Evolutionary conservation across 2,113 vertebrate species (phyloP).

Genomic region (Protomyctophum bolini): DNA sequence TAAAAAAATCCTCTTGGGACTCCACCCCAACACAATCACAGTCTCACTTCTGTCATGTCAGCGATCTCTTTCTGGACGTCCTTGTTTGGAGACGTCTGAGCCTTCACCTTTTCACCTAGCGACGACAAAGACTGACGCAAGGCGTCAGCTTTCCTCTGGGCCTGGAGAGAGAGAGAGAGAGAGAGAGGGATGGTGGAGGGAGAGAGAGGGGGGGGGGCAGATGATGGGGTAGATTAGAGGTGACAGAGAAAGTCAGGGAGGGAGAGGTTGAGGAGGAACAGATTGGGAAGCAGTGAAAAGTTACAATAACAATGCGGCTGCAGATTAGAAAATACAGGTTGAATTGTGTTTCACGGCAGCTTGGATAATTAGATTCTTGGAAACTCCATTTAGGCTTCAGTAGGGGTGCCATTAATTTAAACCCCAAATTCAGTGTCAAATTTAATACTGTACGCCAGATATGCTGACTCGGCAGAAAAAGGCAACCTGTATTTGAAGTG

Average conservation of each 20-base stretch:
- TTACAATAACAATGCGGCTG: slow-evolving; percentile 27
- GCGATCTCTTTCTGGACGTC: slow-evolving; percentile 93
- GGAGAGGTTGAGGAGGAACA: too few species aligned
- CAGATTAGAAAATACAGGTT: slow-evolving; percentile 36
- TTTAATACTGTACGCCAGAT: background rate
- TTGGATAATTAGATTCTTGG: background rate
- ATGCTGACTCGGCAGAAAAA: too few species aligned
- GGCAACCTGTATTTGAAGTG: too few species aligned
- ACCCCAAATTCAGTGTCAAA: background rate
- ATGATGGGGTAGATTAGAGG: background rate
- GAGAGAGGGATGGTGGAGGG: background rate
- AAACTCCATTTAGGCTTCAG: background rate
- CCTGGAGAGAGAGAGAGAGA: slow-evolving; percentile 70
- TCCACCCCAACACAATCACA: background rate
- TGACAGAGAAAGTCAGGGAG: too few species aligned
- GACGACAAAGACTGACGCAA: slow-evolving; percentile 80
- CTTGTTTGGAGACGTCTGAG: slow-evolving; percentile 91
- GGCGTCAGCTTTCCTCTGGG: slow-evolving; percentile 89
- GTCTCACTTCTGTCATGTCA: slow-evolving; percentile 88
- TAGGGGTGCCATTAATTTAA: background rate
- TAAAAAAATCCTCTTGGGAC: background rate
- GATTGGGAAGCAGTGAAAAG: background rate
- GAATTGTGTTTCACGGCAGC: slow-evolving; percentile 22
- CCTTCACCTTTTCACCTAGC: slow-evolving; percentile 88
- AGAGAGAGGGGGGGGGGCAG: background rate